Percentiles rank a stretch among this genome's conserved stretches.
Evolutionary conservation across 2,797 vertebrate genomes (phyloP).

Genomic region (Atherinosoma microstoma): DNA sequence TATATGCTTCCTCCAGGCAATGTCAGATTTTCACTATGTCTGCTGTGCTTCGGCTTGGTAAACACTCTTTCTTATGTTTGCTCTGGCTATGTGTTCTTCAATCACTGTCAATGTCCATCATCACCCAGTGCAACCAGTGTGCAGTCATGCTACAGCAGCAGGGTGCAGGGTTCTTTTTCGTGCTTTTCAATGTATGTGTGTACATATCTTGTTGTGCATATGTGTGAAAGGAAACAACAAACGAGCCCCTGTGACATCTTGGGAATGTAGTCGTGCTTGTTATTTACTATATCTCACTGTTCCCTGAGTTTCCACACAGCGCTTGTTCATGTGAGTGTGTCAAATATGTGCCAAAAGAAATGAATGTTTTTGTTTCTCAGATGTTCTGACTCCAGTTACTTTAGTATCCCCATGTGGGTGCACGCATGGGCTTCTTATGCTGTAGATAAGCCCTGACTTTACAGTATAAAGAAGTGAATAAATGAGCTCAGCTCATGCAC

Average conservation of each 20-base stretch:
- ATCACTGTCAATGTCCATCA: not conserved
- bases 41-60: not conserved
- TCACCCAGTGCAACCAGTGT: not conserved
- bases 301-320: too few relatives aligned
- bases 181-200: not conserved
- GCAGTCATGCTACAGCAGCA: not conserved
- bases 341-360: not conserved
- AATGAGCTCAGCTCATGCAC: not conserved
- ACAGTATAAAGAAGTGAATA: not conserved
- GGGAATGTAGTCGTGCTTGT: not conserved
- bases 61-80: not conserved
- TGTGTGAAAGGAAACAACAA: not conserved
- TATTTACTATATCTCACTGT: not conserved
- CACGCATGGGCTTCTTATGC: not conserved
- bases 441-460: conserved; percentile 5
- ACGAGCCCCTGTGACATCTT: not conserved
- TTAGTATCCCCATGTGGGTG: not conserved
- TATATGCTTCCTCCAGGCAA: not conserved
- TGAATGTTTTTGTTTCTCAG: not conserved
- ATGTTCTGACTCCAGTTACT: not conserved
- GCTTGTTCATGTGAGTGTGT: too few relatives aligned
- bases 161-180: not conserved
- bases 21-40: not conserved
- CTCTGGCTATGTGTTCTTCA: not conserved
- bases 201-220: not conserved